phyloP scores from a whole-genome alignment of 2,888 invertebrate genomes.

The Phyto melanocephala region DNA sequence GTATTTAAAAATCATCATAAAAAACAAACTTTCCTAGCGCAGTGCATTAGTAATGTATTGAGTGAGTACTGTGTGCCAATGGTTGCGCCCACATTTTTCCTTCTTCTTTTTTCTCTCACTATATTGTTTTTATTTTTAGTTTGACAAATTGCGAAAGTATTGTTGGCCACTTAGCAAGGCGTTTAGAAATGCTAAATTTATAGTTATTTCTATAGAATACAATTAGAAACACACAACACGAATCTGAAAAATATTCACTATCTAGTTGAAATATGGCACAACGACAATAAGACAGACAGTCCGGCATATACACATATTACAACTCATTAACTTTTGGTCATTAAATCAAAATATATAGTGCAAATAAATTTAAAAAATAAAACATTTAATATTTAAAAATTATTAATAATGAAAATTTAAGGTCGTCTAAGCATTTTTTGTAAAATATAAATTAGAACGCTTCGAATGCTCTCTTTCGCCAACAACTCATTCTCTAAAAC shows the following conservation, averaged over 20 bases:
- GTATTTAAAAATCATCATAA: background rate
- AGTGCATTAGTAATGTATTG: background rate
- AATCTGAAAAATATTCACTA: background rate
- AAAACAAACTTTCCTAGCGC: background rate
- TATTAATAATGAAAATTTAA: slow-evolving; percentile 23
- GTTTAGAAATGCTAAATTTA: slow-evolving; percentile 43
- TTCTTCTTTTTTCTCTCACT: slow-evolving; percentile 4
- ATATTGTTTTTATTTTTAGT: background rate
- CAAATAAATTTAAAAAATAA: no score
- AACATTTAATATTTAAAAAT: slow-evolving; percentile 44
- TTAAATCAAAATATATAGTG: no score
- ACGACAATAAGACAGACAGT: background rate
- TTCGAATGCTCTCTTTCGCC: background rate
- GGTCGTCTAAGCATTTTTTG: slow-evolving; percentile 7
- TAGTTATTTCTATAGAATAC: slow-evolving; percentile 37
- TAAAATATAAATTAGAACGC: background rate
- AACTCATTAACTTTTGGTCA: no score
- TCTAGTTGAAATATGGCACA: background rate
- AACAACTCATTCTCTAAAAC: background rate
- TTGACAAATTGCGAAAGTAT: slow-evolving; percentile 68
- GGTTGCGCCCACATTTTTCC: slow-evolving; percentile 15
- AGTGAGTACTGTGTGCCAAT: background rate
- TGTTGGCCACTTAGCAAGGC: slow-evolving; percentile 47
- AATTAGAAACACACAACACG: background rate
- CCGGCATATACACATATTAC: background rate